Evolutionary conservation across 2,797 vertebrate genomes (phyloP).

Genomic region (Sylvia borin): DNA sequence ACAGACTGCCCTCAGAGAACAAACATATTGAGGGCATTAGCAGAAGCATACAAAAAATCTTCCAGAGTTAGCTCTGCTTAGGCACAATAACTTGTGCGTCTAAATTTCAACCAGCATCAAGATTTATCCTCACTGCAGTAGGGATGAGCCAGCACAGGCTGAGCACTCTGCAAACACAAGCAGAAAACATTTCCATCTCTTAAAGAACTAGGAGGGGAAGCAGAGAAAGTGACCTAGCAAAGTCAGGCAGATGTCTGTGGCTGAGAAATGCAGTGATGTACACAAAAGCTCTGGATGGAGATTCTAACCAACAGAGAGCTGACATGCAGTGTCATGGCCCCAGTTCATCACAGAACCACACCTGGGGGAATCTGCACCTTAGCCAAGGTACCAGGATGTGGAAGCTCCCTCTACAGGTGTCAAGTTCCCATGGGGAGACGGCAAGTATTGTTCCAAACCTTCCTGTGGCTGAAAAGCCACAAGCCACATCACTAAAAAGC

Average conservation of each 20-base stretch:
- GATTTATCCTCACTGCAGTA: neutral
- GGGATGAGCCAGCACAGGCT: neutral
- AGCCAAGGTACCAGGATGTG: neutral
- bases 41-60: neutral
- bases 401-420: neutral
- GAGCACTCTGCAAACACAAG: neutral
- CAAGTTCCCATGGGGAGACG: neutral
- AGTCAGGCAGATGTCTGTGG: neutral
- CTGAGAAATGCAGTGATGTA: neutral
- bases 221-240: neutral
- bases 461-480: neutral
- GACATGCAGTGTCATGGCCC: neutral
- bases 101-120: neutral
- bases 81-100: neutral
- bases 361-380: neutral
- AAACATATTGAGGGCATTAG: neutral
- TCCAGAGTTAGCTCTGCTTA: neutral
- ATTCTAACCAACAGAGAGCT: neutral
- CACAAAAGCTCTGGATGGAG: neutral
- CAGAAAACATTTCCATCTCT: neutral
- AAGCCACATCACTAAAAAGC: neutral
- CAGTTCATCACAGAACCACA: neutral
- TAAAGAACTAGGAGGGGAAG: neutral
- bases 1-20: neutral
- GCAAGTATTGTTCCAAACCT: neutral